A percentile compares a stretch with the other conserved stretches of the same genome.
Conservation (phyloP, 2,888 invertebrate genomes). For the Oscheius sp. region DNA sequence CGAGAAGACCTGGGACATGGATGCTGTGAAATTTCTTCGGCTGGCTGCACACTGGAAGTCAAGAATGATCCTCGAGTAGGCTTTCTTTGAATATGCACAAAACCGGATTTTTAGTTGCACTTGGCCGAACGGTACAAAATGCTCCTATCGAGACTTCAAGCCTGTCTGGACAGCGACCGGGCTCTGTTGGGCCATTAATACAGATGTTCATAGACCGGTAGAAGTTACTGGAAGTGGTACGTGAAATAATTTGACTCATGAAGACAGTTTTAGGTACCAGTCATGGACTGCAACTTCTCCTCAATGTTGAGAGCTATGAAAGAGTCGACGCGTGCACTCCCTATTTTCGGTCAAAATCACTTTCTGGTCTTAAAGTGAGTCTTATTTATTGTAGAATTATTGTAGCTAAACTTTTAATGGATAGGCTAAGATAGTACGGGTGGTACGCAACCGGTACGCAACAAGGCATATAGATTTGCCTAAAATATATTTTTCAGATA, state of each 20-base stretch:
- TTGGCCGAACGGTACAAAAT: slow-evolving; percentile 71
- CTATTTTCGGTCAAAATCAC: slow-evolving; percentile 61
- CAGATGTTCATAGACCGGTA: slow-evolving; percentile 62
- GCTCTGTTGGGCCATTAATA: slow-evolving; percentile 72
- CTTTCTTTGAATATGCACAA: not conserved
- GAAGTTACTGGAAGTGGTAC: slow-evolving; percentile 62
- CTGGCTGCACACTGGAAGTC: slow-evolving; percentile 70
- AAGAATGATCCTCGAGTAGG: slow-evolving; percentile 68
- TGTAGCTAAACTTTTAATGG: too few species aligned
- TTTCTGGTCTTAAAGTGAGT: slow-evolving; percentile 57
- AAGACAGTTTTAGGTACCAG: slow-evolving; percentile 48
- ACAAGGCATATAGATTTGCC: too few species aligned
- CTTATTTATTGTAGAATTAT: not conserved
- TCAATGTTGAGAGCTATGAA: slow-evolving; percentile 72
- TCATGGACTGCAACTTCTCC: slow-evolving; percentile 64
- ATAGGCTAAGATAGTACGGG: too few species aligned
- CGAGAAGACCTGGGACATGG: slow-evolving; percentile 68
- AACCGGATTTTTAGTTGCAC: slow-evolving; percentile 48
- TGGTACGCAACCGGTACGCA: too few species aligned
- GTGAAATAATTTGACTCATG: not conserved
- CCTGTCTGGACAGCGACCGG: slow-evolving; percentile 73
- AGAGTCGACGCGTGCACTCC: slow-evolving; percentile 70
- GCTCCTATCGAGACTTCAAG: slow-evolving; percentile 61
- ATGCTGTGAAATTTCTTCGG: slow-evolving; percentile 69
- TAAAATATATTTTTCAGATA: slow-evolving; percentile 53